Conservation (phyloP, 2,888 invertebrate genomes). For the Alitta virens region DNA sequence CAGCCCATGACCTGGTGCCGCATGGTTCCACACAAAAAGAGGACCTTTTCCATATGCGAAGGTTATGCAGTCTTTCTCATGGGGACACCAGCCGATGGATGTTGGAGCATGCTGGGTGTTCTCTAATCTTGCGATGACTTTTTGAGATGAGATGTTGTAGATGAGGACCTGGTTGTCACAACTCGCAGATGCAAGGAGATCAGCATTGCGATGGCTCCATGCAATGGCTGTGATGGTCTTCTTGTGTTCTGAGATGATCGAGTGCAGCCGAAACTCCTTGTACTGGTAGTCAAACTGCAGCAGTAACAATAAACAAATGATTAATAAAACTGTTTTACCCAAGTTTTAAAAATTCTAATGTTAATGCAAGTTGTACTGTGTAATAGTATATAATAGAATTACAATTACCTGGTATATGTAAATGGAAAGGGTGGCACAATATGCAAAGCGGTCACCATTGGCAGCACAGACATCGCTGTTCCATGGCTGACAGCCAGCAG, state of each 20-base stretch:
- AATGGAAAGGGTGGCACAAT: constrained; percentile 58
- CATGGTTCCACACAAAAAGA: constrained; percentile 49
- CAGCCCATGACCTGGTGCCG: background rate
- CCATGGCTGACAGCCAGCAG: constrained; percentile 60
- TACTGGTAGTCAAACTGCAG: constrained; percentile 49
- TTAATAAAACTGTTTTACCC: too few relatives aligned
- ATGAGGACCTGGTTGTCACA: constrained; percentile 52
- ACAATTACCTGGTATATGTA: constrained; percentile 60
- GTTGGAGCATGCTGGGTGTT: constrained; percentile 39
- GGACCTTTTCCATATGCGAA: constrained; percentile 48
- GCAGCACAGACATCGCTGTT: constrained; percentile 55
- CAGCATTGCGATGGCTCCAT: constrained; percentile 53
- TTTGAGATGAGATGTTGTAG: constrained; percentile 54
- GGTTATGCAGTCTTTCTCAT: constrained; percentile 39
- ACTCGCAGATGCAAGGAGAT: constrained; percentile 54
- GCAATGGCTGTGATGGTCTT: constrained; percentile 56
- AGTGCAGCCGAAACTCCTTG: constrained; percentile 54
- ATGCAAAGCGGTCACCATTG: constrained; percentile 55
- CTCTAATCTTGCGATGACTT: constrained; percentile 41
- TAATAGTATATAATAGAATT: too few relatives aligned
- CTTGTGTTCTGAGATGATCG: constrained; percentile 58
- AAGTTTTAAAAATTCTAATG: background rate
- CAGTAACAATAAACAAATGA: too few relatives aligned
- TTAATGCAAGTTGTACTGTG: background rate
- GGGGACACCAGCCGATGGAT: constrained; percentile 51